These are phyloP conservation scores for Thinocorus orbignyianus DNA, from an alignment of 2,113 vertebrate species.

Conservation along the genomic window DNA sequence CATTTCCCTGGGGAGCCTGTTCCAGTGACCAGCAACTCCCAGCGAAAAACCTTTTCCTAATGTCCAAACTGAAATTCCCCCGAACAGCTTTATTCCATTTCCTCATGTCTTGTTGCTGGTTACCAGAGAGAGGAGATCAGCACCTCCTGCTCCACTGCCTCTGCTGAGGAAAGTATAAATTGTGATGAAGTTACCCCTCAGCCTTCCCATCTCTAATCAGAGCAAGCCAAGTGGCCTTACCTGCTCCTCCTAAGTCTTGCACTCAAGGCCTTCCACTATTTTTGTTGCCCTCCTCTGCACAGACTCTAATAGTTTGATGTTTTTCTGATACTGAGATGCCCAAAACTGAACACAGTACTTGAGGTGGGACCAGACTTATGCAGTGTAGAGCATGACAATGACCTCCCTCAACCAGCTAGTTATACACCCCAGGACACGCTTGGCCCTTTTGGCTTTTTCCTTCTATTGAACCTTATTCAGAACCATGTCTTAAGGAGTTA, in stretches of 20 bases:
- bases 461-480: not conserved
- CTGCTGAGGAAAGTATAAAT: not conserved
- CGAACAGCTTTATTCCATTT: not conserved
- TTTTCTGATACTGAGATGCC: not conserved
- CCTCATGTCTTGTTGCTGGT: accelerated
- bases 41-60: not conserved
- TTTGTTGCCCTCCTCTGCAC: not conserved
- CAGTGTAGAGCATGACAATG: not conserved
- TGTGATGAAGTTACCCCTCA: not conserved
- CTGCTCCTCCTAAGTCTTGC: accelerated
- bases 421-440: not conserved
- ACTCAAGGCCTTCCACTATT: not conserved
- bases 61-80: not conserved
- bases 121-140: not conserved
- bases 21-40: not conserved
- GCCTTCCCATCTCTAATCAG: not conserved
- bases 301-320: not conserved
- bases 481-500: not conserved
- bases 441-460: not conserved
- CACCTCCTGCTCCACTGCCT: not conserved
- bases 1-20: not conserved
- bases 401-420: accelerated
- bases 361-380: not conserved
- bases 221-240: not conserved
- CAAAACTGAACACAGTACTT: not conserved